These are phyloP conservation scores for Timandra comae DNA, from an alignment of 2,888 invertebrate genomes.

Conservation along the genomic window DNA sequence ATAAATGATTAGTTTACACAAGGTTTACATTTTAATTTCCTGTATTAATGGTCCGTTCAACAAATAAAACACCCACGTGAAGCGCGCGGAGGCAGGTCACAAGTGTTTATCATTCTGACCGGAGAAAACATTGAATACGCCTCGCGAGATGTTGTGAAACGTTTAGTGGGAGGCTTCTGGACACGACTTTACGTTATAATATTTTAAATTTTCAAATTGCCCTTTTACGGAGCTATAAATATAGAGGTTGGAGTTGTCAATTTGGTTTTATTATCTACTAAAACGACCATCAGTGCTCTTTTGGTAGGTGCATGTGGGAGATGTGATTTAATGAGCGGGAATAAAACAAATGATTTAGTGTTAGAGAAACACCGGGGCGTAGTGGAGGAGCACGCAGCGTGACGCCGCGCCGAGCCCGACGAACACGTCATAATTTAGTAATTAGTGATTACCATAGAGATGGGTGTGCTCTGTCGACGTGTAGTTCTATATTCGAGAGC, in stretches of 20 bases:
- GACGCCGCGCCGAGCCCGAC: background rate
- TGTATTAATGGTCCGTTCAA: too few species aligned
- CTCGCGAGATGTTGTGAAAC: too few species aligned
- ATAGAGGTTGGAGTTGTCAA: constrained; percentile 18
- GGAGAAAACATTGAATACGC: too few species aligned
- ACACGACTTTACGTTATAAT: constrained; percentile 15
- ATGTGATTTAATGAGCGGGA: constrained; percentile 5
- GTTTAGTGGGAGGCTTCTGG: constrained; percentile 18
- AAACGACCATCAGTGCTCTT: constrained; percentile 17
- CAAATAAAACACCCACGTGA: too few species aligned
- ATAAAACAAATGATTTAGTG: constrained; percentile 3
- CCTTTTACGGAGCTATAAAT: constrained; percentile 17
- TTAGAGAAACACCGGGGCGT: too few species aligned
- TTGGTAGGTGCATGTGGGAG: constrained; percentile 1
- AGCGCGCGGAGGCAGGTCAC: too few species aligned
- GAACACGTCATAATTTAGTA: constrained; percentile 18
- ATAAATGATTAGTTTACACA: too few species aligned
- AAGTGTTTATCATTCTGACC: too few species aligned
- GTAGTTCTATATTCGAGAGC: constrained; percentile 20
- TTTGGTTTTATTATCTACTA: constrained; percentile 21
- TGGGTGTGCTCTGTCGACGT: constrained; percentile 12
- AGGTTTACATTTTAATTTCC: too few species aligned
- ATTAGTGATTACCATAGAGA: constrained; percentile 37
- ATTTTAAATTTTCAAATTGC: constrained; percentile 16
- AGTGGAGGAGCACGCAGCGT: constrained; percentile 7